These are phyloP conservation scores for Malurus splendens DNA, from an alignment of 2,797 vertebrate genomes.

Conservation along the genomic window DNA sequence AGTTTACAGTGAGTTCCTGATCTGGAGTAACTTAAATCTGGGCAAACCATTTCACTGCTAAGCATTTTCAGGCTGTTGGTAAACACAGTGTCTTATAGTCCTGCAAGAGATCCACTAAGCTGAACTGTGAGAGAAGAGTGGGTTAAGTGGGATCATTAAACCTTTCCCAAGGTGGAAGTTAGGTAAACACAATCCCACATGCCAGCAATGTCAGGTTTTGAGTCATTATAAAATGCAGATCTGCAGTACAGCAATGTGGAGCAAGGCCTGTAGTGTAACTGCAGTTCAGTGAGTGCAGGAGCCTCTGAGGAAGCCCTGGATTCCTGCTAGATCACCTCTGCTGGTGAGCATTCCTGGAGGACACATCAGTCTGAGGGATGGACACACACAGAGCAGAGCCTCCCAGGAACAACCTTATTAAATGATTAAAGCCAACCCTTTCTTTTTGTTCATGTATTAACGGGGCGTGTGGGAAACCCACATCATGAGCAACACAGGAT, in stretches of 20 bases:
- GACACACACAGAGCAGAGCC: not conserved
- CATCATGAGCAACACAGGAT: not conserved
- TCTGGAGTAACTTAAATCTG: not conserved
- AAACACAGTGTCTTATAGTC: not conserved
- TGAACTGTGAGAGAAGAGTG: not conserved
- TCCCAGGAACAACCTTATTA: not conserved
- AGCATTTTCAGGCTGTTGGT: not conserved
- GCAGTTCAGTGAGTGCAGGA: not conserved
- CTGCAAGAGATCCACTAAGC: not conserved
- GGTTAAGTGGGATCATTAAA: not conserved
- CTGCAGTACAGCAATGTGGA: fast-evolving
- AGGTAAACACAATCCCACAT: not conserved
- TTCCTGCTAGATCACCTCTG: not conserved
- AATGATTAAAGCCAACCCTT: not conserved
- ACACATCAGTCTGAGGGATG: not conserved
- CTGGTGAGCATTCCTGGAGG: not conserved
- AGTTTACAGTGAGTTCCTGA: not conserved
- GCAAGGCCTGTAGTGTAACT: not conserved
- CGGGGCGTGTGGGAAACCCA: not conserved
- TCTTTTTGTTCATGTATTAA: not conserved
- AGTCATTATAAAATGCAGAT: fast-evolving
- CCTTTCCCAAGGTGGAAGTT: not conserved
- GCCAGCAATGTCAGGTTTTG: fast-evolving
- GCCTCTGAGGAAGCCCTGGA: not conserved
- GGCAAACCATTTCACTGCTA: not conserved